Base-by-base conservation (phyloP, 2,888 invertebrate species). In the Gastracanthus pulcherrimus region DNA sequence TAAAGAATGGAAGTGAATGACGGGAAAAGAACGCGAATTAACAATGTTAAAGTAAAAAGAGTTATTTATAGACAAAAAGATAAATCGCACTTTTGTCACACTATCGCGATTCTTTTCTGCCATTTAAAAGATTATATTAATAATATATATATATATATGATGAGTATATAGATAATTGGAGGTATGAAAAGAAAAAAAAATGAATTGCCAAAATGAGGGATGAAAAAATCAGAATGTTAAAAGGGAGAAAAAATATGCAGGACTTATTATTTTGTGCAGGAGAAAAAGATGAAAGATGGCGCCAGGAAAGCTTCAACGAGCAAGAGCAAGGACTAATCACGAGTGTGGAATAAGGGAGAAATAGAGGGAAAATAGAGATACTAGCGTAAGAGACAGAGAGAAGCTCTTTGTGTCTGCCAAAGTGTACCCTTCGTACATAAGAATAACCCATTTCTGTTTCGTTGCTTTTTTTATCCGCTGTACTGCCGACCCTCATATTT, bases 211-310 rank as follows among this genome's bases (percentile, higher is more conserved):
- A 78, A 78, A 29, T 69, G 36, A 5, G 38, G 34, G 51, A 31
- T 34, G 31, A 31, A 34, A 36, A 51, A 45, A 66, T 64, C n/a
- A 45, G 29, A 45, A n/a, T n/a, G 29, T 19, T 23, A 66, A 29
- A 29, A 34, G 51, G 38, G 16, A 62, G 19, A 31, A 36, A 55
- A 74, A 66, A 71, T n/a, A 76, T 76, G 70, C 64, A 81, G 71
- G 71, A 45, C 31, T 76, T 76, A 26, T 81, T 81, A 60, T 89
- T 87, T 88, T 89, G 88, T 89, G 88, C 89, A 89, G 89, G 89
- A 86, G 85, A 88, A 87, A 84, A 76, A 71, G 76, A 34, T 62
- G 62, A 87, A 86, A 87, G 86, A 86, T 83, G 86, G 84, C 85
- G 86, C 85, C 86, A 86, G 86, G 86, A 85, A 86, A 88, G 86